Base-by-base conservation (phyloP, 30 jellyfish, hydroid and myxozoan genomes). In the Pelagia noctiluca region DNA sequence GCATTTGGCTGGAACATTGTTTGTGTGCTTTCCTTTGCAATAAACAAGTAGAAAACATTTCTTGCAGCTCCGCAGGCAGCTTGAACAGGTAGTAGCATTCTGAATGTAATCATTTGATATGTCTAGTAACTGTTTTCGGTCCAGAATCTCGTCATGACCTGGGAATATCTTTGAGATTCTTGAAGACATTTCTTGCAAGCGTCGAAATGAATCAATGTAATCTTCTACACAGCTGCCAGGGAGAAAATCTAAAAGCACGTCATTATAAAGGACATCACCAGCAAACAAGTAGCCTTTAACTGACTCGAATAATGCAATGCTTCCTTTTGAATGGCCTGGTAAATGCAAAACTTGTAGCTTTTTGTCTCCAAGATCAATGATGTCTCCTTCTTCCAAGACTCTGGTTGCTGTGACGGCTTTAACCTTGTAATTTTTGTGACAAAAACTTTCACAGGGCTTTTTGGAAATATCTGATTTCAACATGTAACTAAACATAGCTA, bases 321-420 rank as follows among this genome's bases (percentile, higher is more conserved):
- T 77, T 21, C 89, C 89, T 63, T 77, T 77, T 22, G 89, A 50
- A 37, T 77, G 89, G 28, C 89, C 89, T 30, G 89, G 89, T n/a
- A 77, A 36, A 62, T 77, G 89, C 29, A 77, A 0, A 13, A 77
- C 50, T 2, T 61, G 71, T 31, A 77, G 42, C 32, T 77, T 46
- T 1, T 62, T 63, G 36, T 60, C 53, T 2, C 89, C 89, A 34
- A 57, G 89, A 32, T 77, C 89, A 36, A 77, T 77, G 34, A 77
- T 21, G 26, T 77, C 89, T 33, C 80, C 80, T 31, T 77, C 89
- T 4, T 77, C 37, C 30, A 77, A 63, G 0, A 24, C 42, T 63
- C 37, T 35, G 7, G 78, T 60, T 77, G 89, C 71, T 34, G 78
- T 62, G 35, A 35, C 79, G 0, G 71, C 78, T 37, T 28, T 77